These are phyloP conservation scores for Ophraella communa DNA, from an alignment of 2,888 invertebrate species.

Conservation along the genomic window DNA sequence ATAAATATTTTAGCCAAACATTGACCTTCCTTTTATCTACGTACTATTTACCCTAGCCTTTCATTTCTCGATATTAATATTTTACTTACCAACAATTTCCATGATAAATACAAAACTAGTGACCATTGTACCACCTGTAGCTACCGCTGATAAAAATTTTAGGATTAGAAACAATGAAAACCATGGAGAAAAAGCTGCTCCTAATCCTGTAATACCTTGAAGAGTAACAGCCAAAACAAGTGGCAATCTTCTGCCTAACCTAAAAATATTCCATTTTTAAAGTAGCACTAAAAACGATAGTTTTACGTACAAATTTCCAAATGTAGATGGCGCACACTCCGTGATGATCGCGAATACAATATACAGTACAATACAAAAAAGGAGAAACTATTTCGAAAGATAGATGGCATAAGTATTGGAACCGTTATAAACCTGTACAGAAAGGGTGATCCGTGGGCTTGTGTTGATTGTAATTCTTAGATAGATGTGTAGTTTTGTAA, in stretches of 20 bases:
- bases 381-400: no score
- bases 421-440: no score
- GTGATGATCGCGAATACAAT: no score
- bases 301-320: no score
- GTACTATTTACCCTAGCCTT: background rate
- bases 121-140: conserved; percentile 85
- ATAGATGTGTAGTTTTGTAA: no score
- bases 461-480: no score
- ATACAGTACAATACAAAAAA: no score
- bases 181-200: conserved; percentile 74
- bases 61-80: background rate
- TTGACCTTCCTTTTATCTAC: no score
- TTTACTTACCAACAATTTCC: conserved; percentile 67
- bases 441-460: no score
- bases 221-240: conserved; percentile 76
- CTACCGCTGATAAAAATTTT: conserved; percentile 75
- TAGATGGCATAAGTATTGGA: no score
- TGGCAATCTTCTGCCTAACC: conserved; percentile 78
- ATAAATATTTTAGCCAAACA: no score
- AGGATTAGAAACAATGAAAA: conserved; percentile 69
- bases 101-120: conserved; percentile 75
- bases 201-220: conserved; percentile 74
- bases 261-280: conserved; percentile 50
- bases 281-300: background rate
- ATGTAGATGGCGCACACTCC: no score